Conservation (phyloP, 2,113 vertebrate genomes). For the Sylvilagus bachmani region DNA sequence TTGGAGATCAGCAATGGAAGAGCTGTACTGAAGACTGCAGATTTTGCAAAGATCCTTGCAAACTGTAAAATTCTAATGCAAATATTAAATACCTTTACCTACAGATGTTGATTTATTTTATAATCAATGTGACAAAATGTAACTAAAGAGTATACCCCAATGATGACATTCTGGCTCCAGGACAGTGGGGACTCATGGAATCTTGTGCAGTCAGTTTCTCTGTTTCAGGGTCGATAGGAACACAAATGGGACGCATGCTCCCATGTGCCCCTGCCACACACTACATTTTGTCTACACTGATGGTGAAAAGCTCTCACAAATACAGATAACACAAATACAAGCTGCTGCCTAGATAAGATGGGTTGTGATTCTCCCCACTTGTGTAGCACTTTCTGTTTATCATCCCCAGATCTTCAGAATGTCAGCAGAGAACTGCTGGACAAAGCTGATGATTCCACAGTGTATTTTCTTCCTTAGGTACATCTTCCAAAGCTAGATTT, state of each 20-base stretch:
- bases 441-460: background rate
- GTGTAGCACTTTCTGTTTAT: background rate
- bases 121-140: background rate
- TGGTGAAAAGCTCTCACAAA: background rate
- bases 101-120: background rate
- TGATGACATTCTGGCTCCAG: background rate
- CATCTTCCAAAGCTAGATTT: background rate
- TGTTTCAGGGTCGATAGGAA: accelerated
- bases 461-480: background rate
- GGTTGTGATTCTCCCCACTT: background rate
- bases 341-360: background rate
- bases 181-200: background rate
- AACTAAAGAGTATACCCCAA: background rate
- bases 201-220: background rate
- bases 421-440: background rate
- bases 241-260: background rate
- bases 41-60: background rate
- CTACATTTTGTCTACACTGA: background rate
- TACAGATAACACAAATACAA: background rate
- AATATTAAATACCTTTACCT: background rate
- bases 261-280: background rate
- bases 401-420: background rate
- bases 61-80: background rate
- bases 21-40: background rate
- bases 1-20: background rate